Base-by-base conservation (phyloP, 2,797 vertebrate species). In the Prionace glauca region DNA sequence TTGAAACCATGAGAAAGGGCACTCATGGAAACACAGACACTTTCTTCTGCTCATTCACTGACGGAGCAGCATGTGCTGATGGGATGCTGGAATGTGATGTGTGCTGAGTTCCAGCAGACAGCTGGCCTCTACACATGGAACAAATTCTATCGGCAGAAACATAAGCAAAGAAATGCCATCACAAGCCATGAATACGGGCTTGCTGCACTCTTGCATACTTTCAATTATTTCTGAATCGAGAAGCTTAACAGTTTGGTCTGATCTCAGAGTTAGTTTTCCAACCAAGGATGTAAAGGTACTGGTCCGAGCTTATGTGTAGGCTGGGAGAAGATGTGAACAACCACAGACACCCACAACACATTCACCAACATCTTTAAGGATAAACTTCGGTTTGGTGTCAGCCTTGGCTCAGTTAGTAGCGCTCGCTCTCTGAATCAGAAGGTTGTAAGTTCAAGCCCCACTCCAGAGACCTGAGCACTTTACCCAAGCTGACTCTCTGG, bases 51-150 rank as follows among this genome's bases (percentile, higher is more conserved):
- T 62, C 56, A 90, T 56, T 90, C 56, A 62, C 56, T 90, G 90
- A 92, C 65, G 41, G 62, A 36, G 90, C 29, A 69, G 90, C 90
- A 67, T 92, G 90, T 92, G 90, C 90, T 92, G 90, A 67, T 24
- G 90, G 65, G 90, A 67, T 92, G 90, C n/a, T 69, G 90, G 90
- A 92, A 92, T 92, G 90, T 69, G 90, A 67, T 92, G 90, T 92
- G 90, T 92, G 62, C n/a, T 2, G 90, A 92, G 90, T 92, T 92
- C 90, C 90, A 92, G 65, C 90, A 92, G 90, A 41, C 90, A 92
- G 90, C 90, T 92, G 90, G 90, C 90, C 90, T 41, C 90, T 36
- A 69, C 65, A 69, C 65, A 92, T 22, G 90, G 90, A 92, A 92
- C 90, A 92, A 69, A 92, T 92, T 92, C 90, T 92, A 67, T 69